Evolutionary conservation across 2,888 invertebrate genomes (phyloP), one percentile per base, ranked within the genome.

Genomic region (Zeuzera pyrina): DNA sequence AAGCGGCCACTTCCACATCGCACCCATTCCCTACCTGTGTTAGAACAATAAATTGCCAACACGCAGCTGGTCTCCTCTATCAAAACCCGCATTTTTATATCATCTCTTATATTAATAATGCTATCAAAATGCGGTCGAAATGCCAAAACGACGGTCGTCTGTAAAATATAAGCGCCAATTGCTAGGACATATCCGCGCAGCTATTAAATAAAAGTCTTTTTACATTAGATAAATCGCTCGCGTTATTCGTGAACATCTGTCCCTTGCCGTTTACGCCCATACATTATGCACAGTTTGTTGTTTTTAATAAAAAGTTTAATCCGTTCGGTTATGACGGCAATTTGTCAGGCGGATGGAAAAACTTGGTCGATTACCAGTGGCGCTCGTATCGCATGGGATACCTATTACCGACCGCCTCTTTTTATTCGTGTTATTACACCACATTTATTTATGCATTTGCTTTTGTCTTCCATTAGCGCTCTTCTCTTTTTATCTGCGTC

Each of bases 231-330:
- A 79, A 81, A 83, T 81, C 73, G 79, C 65, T 52, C 51, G 57
- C 71, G 79, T 74, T 76, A 76, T 77, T 77, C 67, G 73, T 74
- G 65, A 74, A 71, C 79, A 83, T 81, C 78, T 83, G 81, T 79
- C 78, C 78, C 77, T 67, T 70, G 67, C 71, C 74, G 77, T 79
- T 79, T 78, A 78, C 76, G 66, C 59, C 71, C 68, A 74, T 78
- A 79, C 79, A 79, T 81, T 81, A 79, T 79, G 69, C 79, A 67
- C 76, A 71, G 79, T 79, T 79, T 81, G 79, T 79, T 81, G 79
- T 81, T 79, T 79, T 81, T 81, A 81, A 79, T 81, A 81, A 81
- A 81, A 81, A 81, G 79, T 81, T 81, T 79, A 81, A 81, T 81
- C 78, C 78, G 73, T 78, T 74, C 76, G 66, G 76, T 81, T 81